These are phyloP conservation scores for Xestia ashworthii DNA, from an alignment of 2,888 invertebrate genomes.

Conservation along the genomic window DNA sequence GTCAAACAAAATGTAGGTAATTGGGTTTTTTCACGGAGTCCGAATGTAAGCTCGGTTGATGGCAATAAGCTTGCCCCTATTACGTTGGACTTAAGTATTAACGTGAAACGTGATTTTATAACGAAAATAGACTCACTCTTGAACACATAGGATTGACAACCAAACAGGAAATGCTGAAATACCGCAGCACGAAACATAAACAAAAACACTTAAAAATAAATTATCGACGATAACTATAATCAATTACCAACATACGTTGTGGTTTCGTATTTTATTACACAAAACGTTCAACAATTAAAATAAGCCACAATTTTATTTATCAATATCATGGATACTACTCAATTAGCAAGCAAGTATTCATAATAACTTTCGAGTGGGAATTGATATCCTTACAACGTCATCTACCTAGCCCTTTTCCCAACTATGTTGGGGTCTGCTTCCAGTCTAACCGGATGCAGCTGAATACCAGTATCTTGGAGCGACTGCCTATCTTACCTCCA, in stretches of 20 bases:
- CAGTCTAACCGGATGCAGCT: too few relatives aligned
- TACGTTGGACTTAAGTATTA: too few relatives aligned
- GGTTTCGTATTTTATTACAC: slow-evolving; percentile 12
- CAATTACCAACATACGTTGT: slow-evolving; percentile 18
- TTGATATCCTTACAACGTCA: not conserved
- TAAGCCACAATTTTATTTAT: slow-evolving; percentile 16
- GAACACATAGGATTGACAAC: not conserved
- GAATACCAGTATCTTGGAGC: too few relatives aligned
- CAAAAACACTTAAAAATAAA: not conserved
- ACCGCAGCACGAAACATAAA: not conserved
- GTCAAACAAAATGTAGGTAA: too few relatives aligned
- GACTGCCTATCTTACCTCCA: too few relatives aligned
- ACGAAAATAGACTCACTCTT: not conserved
- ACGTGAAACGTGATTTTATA: not conserved
- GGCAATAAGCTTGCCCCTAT: too few relatives aligned
- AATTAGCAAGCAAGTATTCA: not conserved
- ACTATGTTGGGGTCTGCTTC: too few relatives aligned
- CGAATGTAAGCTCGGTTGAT: too few relatives aligned
- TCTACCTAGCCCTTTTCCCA: not conserved
- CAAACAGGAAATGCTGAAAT: not conserved
- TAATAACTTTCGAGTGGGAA: not conserved
- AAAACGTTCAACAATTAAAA: slow-evolving; percentile 28
- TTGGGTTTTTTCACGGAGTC: too few relatives aligned
- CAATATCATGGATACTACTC: slow-evolving; percentile 12
- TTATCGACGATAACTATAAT: slow-evolving; percentile 6